Conservation (phyloP, 1,140 invertebrate species). For the Hypsibius dujardini region DNA sequence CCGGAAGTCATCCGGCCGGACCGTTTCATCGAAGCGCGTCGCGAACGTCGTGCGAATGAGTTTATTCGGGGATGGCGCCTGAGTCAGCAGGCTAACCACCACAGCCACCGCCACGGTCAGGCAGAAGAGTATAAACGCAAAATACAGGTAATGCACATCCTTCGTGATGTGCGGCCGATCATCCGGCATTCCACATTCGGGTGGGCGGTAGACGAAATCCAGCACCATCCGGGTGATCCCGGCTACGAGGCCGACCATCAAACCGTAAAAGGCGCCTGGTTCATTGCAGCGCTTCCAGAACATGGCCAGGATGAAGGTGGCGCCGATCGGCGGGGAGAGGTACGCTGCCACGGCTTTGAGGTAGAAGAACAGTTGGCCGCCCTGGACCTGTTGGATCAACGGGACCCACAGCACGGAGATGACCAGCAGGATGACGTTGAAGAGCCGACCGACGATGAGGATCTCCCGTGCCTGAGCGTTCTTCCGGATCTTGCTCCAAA, state of each 20-base stretch:
- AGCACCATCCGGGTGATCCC: conserved; percentile 33
- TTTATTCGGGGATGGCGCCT: conserved; percentile 22
- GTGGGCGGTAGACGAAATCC: conserved; percentile 28
- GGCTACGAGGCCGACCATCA: conserved; percentile 36
- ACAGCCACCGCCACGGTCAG: conserved; percentile 27
- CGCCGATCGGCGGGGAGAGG: conserved; percentile 40
- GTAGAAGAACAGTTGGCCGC: conserved; percentile 39
- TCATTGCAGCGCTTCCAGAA: conserved; percentile 38
- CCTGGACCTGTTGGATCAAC: conserved; percentile 36
- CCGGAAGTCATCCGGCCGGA: conserved; percentile 17
- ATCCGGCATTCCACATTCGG: conserved; percentile 27
- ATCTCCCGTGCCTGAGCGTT: conserved; percentile 36
- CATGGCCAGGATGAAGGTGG: conserved; percentile 38
- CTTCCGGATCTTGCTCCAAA: conserved; percentile 37
- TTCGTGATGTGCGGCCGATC: conserved; percentile 27
- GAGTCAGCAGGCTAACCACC: conserved; percentile 28
- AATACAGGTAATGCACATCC: conserved; percentile 33
- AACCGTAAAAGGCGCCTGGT: conserved; percentile 39
- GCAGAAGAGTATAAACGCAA: conserved; percentile 30
- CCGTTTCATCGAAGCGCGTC: conserved; percentile 23
- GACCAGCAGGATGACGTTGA: conserved; percentile 37
- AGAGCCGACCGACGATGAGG: conserved; percentile 37
- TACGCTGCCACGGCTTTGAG: conserved; percentile 40
- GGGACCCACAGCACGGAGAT: conserved; percentile 41
- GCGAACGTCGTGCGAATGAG: conserved; percentile 27